Evolutionary conservation across 2,113 vertebrate genomes (phyloP).

Genomic region (Cephalopholis sonnerati): DNA sequence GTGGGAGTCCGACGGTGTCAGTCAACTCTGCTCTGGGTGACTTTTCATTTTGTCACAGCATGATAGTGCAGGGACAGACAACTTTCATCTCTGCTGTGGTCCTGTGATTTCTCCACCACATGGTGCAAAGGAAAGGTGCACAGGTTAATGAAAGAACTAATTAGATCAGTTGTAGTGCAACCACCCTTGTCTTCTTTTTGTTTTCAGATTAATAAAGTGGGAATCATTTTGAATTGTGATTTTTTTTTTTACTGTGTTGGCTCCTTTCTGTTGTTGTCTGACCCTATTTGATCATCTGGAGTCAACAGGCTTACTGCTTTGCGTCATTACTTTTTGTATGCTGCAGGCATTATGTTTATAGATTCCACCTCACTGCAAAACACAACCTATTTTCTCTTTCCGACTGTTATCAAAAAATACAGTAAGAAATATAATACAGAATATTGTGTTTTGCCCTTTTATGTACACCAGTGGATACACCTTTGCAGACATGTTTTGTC

Average conservation of each 20-base stretch:
- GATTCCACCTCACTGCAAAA: neutral
- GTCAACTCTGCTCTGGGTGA: slow-evolving; percentile 54
- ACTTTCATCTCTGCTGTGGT: slow-evolving; percentile 13
- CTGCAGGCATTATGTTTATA: neutral
- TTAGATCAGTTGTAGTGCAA: neutral
- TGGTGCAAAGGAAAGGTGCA: slow-evolving; percentile 31
- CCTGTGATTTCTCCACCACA: neutral
- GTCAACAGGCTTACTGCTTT: too few species aligned
- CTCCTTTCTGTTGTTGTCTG: neutral
- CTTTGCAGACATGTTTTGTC: neutral
- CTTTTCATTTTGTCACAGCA: slow-evolving; percentile 59
- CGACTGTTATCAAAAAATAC: neutral
- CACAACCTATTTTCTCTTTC: neutral
- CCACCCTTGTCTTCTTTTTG: neutral
- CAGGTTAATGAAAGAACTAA: neutral
- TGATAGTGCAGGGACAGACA: slow-evolving; percentile 39
- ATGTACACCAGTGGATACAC: neutral
- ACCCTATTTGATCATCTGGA: too few species aligned
- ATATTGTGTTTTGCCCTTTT: neutral
- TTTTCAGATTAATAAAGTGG: slow-evolving; percentile 11
- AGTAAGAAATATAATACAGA: too few species aligned
- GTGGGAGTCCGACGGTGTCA: slow-evolving; percentile 43
- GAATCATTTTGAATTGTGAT: neutral
- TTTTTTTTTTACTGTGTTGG: neutral
- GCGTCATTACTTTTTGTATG: neutral